Conservation (phyloP, 2,797 vertebrate species). For the Rhinoraja longicauda region DNA sequence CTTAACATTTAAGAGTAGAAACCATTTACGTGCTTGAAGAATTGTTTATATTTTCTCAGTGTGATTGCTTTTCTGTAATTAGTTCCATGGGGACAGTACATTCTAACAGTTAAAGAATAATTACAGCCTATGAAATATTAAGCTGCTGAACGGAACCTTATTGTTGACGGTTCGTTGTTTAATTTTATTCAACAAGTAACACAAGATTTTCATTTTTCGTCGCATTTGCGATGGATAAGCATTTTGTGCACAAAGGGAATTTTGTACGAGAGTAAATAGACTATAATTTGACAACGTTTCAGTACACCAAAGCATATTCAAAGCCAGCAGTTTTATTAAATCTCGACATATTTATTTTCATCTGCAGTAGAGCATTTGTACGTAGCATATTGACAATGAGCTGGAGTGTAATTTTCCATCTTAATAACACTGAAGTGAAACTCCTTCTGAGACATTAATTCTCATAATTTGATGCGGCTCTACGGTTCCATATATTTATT, state of each 20-base stretch:
- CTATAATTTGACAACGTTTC: conserved; percentile 81
- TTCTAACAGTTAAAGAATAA: conserved; percentile 97
- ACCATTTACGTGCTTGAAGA: conserved; percentile 97
- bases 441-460: not conserved
- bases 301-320: conserved; percentile 72
- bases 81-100: conserved; percentile 92
- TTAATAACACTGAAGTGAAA: not conserved
- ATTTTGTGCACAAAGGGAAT: conserved; percentile 77
- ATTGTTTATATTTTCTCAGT: conserved; percentile 96
- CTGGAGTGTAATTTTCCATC: not conserved
- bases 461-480: not conserved
- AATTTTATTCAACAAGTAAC: conserved; percentile 97
- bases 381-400: not conserved
- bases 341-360: conserved; percentile 43
- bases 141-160: conserved; percentile 83
- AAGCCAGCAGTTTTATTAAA: conserved; percentile 61
- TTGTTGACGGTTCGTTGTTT: conserved; percentile 61
- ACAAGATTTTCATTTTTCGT: conserved; percentile 79
- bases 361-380: not conserved
- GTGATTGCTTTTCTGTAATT: conserved; percentile 96
- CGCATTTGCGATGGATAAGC: conserved; percentile 78
- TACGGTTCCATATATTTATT: not conserved
- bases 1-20: conserved; percentile 79
- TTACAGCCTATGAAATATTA: conserved; percentile 94
- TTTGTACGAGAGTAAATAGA: conserved; percentile 80